Conservation (phyloP, 92 coral and sea anemone genomes). For the Porites lobata region DNA sequence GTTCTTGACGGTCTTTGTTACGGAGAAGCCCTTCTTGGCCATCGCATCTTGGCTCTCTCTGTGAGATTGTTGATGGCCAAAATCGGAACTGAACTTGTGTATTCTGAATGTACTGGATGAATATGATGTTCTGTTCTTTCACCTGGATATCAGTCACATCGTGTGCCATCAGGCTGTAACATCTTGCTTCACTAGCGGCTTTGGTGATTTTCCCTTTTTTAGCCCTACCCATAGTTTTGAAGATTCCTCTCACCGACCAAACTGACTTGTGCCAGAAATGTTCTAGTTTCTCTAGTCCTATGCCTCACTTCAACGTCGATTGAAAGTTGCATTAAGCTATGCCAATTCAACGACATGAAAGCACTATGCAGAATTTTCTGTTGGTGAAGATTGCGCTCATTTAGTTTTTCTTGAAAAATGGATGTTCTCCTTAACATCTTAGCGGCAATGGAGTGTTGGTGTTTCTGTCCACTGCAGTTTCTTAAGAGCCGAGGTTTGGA, state of each 20-base stretch:
- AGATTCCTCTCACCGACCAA: constrained; percentile 42
- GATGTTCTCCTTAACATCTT: constrained; percentile 41
- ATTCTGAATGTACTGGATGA: constrained; percentile 18
- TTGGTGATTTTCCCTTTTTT: constrained; percentile 37
- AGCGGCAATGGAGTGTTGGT: constrained; percentile 32
- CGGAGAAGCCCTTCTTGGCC: background rate
- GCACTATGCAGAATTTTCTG: constrained; percentile 29
- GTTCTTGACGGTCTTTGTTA: background rate
- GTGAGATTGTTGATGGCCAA: constrained; percentile 7
- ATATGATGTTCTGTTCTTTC: constrained; percentile 29
- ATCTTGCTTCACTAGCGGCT: constrained; percentile 32
- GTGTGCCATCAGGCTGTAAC: constrained; percentile 44
- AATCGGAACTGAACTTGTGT: constrained; percentile 26
- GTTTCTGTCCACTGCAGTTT: constrained; percentile 26
- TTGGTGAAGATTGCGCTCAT: constrained; percentile 24
- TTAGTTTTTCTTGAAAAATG: constrained; percentile 46
- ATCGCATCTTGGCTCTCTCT: background rate
- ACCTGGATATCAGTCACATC: constrained; percentile 36
- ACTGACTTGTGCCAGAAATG: constrained; percentile 40
- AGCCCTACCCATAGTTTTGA: constrained; percentile 29
- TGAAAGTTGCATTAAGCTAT: constrained; percentile 34
- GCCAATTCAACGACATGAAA: constrained; percentile 36
- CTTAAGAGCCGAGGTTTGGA: constrained; percentile 29
- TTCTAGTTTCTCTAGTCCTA: constrained; percentile 42
- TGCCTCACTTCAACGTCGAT: constrained; percentile 25